These are phyloP conservation scores for Colossoma macropomum DNA, from an alignment of 2,113 vertebrate genomes.

Conservation along the genomic window DNA sequence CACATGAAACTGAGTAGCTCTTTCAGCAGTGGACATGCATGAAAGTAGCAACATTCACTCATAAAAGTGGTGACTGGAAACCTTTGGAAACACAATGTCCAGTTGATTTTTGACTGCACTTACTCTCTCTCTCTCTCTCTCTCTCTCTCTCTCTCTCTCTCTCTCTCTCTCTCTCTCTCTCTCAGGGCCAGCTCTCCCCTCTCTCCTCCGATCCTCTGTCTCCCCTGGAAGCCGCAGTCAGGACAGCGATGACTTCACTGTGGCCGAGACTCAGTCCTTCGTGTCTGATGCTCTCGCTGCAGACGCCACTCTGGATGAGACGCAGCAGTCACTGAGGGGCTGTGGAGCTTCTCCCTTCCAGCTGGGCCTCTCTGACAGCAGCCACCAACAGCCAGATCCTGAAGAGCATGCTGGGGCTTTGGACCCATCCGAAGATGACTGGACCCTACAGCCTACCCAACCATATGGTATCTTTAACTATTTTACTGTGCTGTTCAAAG, in stretches of 20 bases:
- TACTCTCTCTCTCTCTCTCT: too few relatives aligned
- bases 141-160: not conserved
- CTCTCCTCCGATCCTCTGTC: slow-evolving; percentile 2
- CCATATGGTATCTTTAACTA: slow-evolving; percentile 41
- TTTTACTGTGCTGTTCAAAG: not conserved
- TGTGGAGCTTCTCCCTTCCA: slow-evolving; percentile 51
- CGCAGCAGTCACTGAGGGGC: not conserved
- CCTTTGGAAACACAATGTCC: too few relatives aligned
- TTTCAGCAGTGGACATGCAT: too few relatives aligned
- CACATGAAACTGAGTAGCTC: too few relatives aligned
- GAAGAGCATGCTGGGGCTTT: slow-evolving; percentile 56
- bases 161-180: not conserved
- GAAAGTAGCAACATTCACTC: too few relatives aligned
- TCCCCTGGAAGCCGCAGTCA: slow-evolving; percentile 52
- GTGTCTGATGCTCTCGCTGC: slow-evolving; percentile 35
- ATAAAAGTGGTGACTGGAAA: too few relatives aligned
- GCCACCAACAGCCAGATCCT: slow-evolving; percentile 51
- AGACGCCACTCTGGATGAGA: slow-evolving; percentile 35
- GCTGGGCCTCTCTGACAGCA: slow-evolving; percentile 66
- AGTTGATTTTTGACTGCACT: too few relatives aligned
- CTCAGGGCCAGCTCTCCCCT: slow-evolving; percentile 40
- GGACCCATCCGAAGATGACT: slow-evolving; percentile 49
- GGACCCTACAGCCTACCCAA: slow-evolving; percentile 60
- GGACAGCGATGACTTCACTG: slow-evolving; percentile 66
- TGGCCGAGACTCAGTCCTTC: slow-evolving; percentile 75